Evolutionary conservation across 2,797 vertebrate genomes (phyloP), one percentile per base, ranked within the genome.

Genomic region (Trachurus trachurus): DNA sequence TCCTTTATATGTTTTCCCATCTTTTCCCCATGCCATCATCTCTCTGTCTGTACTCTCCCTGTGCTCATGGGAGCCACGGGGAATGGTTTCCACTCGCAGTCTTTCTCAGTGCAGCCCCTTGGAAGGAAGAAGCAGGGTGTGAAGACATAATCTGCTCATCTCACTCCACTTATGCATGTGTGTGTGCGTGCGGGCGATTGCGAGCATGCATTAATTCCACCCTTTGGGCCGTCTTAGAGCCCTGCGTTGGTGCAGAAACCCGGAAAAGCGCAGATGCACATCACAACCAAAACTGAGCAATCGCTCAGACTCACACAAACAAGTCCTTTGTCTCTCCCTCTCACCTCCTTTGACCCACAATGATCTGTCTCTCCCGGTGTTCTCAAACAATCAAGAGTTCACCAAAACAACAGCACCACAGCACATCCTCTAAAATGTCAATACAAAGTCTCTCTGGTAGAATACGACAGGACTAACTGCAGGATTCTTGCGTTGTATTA

Each of bases 91-190:
- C 21, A 79, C 50, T 66, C 42, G 21, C 10, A 71, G 64, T 56
- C 56, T 66, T 39, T 49, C 39, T 2, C 22, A 40, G 64, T 64
- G 54, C 49, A 63, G 57, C 65, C 29, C n/a, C 15, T 50, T 65
- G 47, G 58, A 79, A 57, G 44, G 52, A 75, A 71, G 76, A 78
- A 53, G 52, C 40, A 58, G 39, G 34, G 64, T 81, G 54, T 72
- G 68, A 85, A 76, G 67, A 74, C 47, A 56, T 72, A 69, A 88
- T 85, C 68, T 80, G 71, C 64, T 78, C 74, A 40, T 62, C 0
- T 26, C 69, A 29, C 13, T 8, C 26, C 50, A 74, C 71, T 50
- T 57, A 47, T 66, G 16, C 60, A 1, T 45, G 44, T 45, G 13
- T 63, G 34, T 66, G 49, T 76, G 34, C 54, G 31, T 37, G 19